Conservation (phyloP, 2,797 vertebrate genomes). For the Gephyroberyx darwinii region DNA sequence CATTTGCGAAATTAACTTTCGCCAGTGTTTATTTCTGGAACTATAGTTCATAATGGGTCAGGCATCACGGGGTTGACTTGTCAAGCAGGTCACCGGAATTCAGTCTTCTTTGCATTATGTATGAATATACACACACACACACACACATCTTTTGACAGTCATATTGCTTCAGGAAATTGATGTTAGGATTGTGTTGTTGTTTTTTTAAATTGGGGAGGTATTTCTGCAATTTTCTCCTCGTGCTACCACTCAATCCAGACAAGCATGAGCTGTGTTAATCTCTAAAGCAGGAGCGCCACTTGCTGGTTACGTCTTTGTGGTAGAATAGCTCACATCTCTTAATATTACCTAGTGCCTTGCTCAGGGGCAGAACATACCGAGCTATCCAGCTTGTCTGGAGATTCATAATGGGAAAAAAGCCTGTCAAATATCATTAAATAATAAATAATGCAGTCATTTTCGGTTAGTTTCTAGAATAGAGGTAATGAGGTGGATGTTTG, state of each 20-base stretch:
- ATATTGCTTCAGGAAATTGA: not conserved
- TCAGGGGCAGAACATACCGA: not conserved
- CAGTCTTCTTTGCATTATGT: constrained; percentile 6
- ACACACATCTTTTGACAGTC: not conserved
- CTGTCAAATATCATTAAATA: too few relatives aligned
- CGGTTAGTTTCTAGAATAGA: too few relatives aligned
- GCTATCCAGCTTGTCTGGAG: too few relatives aligned
- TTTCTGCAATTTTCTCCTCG: not conserved
- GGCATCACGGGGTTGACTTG: constrained; percentile 32
- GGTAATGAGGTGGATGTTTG: too few relatives aligned
- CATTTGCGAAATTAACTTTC: constrained; percentile 46
- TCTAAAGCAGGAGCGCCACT: constrained; percentile 44
- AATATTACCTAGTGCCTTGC: not conserved
- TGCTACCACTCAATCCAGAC: not conserved
- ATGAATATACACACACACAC: not conserved
- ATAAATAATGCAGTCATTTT: too few relatives aligned
- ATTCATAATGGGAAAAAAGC: too few relatives aligned
- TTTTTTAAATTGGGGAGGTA: not conserved
- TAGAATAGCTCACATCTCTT: not conserved
- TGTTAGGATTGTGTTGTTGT: not conserved
- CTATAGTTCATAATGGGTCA: constrained; percentile 26
- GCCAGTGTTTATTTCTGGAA: constrained; percentile 33
- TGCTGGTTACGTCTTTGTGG: constrained; percentile 26
- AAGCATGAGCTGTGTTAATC: not conserved
- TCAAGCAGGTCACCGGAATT: constrained; percentile 45